These are phyloP conservation scores for Trichogramma pretiosum DNA, from an alignment of 1,140 invertebrate genomes.

Conservation along the genomic window DNA sequence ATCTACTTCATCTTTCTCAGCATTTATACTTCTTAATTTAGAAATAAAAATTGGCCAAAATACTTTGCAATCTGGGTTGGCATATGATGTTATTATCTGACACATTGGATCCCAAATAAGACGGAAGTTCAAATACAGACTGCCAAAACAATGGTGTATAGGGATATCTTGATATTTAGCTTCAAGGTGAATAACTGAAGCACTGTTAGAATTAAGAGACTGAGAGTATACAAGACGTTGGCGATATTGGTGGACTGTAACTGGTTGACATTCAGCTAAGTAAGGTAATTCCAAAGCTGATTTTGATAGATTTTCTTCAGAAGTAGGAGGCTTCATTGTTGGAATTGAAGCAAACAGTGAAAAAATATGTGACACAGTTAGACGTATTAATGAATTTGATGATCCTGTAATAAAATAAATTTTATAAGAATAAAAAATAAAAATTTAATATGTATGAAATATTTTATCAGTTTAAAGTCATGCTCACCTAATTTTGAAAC, in stretches of 20 bases:
- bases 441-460: background rate
- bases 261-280: conserved; percentile 56
- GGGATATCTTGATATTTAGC: conserved; percentile 52
- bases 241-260: conserved; percentile 65
- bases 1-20: conserved; percentile 18
- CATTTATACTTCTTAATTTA: conserved; percentile 49
- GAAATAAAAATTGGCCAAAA: conserved; percentile 73
- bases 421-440: background rate
- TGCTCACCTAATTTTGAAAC: conserved; percentile 20
- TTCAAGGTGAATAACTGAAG: conserved; percentile 47
- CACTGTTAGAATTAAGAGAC: conserved; percentile 58
- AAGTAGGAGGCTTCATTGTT: conserved; percentile 26
- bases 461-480: background rate
- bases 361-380: conserved; percentile 62
- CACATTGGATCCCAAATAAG: conserved; percentile 77
- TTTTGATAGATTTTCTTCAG: conserved; percentile 25
- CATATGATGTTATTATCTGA: conserved; percentile 65
- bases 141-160: conserved; percentile 70
- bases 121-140: conserved; percentile 79
- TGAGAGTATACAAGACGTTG: conserved; percentile 65
- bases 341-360: conserved; percentile 55
- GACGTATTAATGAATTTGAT: conserved; percentile 51
- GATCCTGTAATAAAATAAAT: conserved; percentile 21
- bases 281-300: conserved; percentile 34
- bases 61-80: conserved; percentile 52